Conservation (phyloP, 2,113 vertebrate genomes). For the Pteruthius melanotis region DNA sequence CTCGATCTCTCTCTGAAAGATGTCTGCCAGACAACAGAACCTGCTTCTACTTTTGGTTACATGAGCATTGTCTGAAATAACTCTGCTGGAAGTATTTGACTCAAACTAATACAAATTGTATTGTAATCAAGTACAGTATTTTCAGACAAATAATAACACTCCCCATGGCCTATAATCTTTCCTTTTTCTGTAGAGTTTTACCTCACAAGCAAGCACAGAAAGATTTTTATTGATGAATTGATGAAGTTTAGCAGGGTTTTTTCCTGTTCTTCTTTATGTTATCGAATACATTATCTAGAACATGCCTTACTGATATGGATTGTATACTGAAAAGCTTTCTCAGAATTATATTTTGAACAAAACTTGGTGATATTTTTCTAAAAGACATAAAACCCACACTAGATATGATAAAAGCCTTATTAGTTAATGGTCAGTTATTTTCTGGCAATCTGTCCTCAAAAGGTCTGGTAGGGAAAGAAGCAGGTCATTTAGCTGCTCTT, state of each 20-base stretch:
- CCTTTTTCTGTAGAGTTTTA: background rate
- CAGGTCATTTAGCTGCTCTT: background rate
- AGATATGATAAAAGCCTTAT: background rate
- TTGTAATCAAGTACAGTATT: background rate
- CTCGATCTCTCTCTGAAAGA: background rate
- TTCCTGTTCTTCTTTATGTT: background rate
- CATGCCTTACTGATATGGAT: background rate
- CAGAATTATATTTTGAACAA: background rate
- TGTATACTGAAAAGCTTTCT: background rate
- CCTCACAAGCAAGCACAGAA: background rate
- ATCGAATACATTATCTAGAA: background rate
- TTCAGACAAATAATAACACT: constrained; percentile 14
- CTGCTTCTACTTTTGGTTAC: background rate
- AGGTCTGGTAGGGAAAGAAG: background rate
- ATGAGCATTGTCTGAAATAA: background rate
- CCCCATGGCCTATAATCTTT: background rate
- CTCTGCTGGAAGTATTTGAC: background rate
- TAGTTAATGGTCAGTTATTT: background rate
- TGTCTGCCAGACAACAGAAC: background rate
- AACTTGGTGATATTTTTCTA: background rate
- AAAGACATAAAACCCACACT: background rate
- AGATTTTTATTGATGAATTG: background rate
- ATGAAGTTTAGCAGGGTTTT: background rate
- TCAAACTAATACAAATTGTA: background rate
- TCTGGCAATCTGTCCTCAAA: background rate